Evolutionary conservation across 2,888 invertebrate genomes (phyloP).

Genomic region (Capitulum mitella): DNA sequence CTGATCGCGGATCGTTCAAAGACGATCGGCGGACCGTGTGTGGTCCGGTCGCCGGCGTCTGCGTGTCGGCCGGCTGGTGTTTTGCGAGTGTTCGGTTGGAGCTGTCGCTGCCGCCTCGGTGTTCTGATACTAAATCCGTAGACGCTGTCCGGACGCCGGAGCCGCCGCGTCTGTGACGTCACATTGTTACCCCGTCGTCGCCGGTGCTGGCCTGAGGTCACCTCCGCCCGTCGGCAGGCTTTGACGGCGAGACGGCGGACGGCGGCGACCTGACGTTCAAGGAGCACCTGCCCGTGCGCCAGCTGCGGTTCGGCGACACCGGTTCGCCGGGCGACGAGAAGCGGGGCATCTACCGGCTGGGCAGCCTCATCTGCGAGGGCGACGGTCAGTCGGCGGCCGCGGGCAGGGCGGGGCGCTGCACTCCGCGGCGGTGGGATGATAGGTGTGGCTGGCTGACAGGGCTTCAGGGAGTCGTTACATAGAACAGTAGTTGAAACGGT

Average conservation of each 20-base stretch:
- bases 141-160: no score
- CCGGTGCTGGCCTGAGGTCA: not conserved
- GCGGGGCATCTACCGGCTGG: conserved; percentile 77
- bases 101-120: no score
- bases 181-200: no score
- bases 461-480: no score
- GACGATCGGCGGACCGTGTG: not conserved
- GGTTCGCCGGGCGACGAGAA: conserved; percentile 84
- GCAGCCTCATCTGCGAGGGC: conserved; percentile 82
- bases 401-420: no score
- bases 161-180: no score
- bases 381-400: conserved; percentile 75
- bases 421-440: no score
- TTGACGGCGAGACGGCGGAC: conserved; percentile 62
- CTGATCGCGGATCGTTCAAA: no score
- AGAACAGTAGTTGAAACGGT: no score
- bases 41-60: not conserved
- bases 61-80: not conserved
- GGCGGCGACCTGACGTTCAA: conserved; percentile 71
- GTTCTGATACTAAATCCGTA: no score
- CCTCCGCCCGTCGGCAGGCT: conserved; percentile 32
- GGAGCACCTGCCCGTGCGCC: conserved; percentile 84
- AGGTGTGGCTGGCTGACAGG: no score
- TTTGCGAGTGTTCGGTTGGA: no score
- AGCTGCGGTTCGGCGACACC: conserved; percentile 89